phyloP scores from a whole-genome alignment of 2,888 invertebrate genomes.

The Pristionchus fissidentatus region DNA sequence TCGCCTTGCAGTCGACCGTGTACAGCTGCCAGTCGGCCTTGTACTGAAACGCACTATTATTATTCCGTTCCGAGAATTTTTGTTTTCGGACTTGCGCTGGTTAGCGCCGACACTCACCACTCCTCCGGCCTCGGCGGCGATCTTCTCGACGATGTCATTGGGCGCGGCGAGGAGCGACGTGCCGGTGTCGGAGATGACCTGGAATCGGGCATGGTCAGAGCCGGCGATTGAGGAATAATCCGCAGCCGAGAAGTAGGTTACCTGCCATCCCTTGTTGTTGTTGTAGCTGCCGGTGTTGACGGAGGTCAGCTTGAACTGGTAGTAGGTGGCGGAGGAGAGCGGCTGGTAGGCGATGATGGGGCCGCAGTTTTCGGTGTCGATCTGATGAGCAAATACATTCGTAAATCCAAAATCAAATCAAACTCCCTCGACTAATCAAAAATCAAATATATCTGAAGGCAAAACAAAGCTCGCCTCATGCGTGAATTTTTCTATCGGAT shows the following conservation, averaged over 20 bases:
- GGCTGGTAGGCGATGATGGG: conserved; percentile 60
- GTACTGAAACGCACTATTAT: background rate
- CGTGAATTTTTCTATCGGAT: background rate
- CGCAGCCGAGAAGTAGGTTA: background rate
- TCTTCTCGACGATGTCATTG: conserved; percentile 29
- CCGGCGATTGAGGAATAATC: background rate
- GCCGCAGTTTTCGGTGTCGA: conserved; percentile 73
- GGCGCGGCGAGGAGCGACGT: conserved; percentile 45
- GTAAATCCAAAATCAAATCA: too few species aligned
- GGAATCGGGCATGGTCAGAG: background rate
- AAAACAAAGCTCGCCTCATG: background rate
- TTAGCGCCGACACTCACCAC: background rate
- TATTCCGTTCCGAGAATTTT: background rate
- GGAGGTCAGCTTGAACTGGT: conserved; percentile 51
- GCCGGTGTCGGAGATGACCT: conserved; percentile 48
- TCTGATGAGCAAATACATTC: too few species aligned
- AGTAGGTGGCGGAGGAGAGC: conserved; percentile 50
- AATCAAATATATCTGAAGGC: background rate
- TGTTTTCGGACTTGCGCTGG: background rate
- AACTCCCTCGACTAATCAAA: too few species aligned
- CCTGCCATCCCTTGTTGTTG: conserved; percentile 48
- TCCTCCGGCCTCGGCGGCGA: conserved; percentile 32
- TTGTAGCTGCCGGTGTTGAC: conserved; percentile 52
- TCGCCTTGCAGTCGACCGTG: conserved; percentile 25
- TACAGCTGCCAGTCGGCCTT: background rate